Percentiles rank a stretch among this genome's conserved stretches.
Evolutionary conservation across 2,113 vertebrate genomes (phyloP).

Genomic region (Empidonax traillii): DNA sequence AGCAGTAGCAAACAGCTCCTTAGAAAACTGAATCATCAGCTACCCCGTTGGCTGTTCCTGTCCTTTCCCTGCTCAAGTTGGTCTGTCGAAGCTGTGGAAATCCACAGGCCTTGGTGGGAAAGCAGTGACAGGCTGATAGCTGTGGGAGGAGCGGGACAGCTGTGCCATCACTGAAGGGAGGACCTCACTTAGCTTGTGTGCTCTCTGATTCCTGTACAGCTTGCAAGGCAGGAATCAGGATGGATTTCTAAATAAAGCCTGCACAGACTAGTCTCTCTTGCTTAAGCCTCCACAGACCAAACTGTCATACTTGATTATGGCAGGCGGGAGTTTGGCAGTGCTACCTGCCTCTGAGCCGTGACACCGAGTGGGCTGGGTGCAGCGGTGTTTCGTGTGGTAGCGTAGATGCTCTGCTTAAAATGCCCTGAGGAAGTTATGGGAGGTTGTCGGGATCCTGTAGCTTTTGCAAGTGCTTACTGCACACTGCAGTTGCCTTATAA

Average conservation of each 20-base stretch:
- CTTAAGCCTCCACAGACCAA: slow-evolving; percentile 26
- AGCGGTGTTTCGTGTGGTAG: neutral
- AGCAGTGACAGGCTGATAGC: neutral
- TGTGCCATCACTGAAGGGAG: neutral
- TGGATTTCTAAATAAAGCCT: slow-evolving; percentile 45
- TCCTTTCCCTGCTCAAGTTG: neutral
- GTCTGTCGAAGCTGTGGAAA: neutral
- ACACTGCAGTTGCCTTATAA: neutral
- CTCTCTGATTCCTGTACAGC: neutral
- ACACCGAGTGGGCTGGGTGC: neutral
- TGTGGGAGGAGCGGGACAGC: neutral
- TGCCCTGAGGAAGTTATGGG: neutral
- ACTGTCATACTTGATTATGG: neutral
- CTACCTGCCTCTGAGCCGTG: neutral
- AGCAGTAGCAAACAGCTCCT: neutral
- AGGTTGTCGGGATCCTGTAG: neutral
- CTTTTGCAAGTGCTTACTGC: neutral
- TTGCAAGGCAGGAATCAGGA: slow-evolving; percentile 22
- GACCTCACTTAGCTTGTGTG: neutral
- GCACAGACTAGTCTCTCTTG: neutral
- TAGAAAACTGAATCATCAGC: neutral
- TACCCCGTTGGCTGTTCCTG: neutral
- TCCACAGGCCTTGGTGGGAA: neutral
- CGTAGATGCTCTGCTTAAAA: neutral
- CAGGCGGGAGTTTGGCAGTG: neutral